These are phyloP conservation scores for Leptonema lineaticorne DNA, from an alignment of 1,140 invertebrate genomes.

Conservation along the genomic window DNA sequence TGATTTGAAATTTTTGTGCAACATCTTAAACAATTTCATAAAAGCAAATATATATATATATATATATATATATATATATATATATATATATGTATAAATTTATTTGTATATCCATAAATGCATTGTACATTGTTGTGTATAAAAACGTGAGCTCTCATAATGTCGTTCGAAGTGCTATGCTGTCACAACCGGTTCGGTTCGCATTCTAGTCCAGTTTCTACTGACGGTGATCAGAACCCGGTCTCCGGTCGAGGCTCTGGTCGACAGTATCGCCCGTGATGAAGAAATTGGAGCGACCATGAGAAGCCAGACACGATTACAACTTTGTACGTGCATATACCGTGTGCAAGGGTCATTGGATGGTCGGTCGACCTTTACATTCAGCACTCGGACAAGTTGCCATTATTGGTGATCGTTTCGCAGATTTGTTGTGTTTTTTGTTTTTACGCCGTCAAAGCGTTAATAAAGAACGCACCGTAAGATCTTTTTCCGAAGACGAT, in stretches of 20 bases:
- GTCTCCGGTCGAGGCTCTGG: background rate
- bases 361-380: constrained; percentile 4
- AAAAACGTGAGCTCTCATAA: constrained; percentile 11
- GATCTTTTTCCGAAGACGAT: too few species aligned
- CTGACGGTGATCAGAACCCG: background rate
- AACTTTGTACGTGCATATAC: too few species aligned
- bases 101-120: too few species aligned
- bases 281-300: constrained; percentile 9
- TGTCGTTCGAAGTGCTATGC: constrained; percentile 1
- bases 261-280: background rate
- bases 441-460: too few species aligned
- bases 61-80: background rate
- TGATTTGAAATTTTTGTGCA: too few species aligned
- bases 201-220: constrained; percentile 18
- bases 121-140: too few species aligned
- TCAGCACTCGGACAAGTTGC: background rate
- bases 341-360: constrained; percentile 10
- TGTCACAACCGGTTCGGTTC: constrained; percentile 11
- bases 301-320: background rate
- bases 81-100: background rate
- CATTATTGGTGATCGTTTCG: background rate
- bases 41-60: background rate
- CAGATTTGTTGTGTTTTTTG: too few species aligned
- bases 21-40: too few species aligned
- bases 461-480: too few species aligned